These are phyloP conservation scores for Helleia helle DNA, from an alignment of 2,888 invertebrate genomes.

Conservation along the genomic window DNA sequence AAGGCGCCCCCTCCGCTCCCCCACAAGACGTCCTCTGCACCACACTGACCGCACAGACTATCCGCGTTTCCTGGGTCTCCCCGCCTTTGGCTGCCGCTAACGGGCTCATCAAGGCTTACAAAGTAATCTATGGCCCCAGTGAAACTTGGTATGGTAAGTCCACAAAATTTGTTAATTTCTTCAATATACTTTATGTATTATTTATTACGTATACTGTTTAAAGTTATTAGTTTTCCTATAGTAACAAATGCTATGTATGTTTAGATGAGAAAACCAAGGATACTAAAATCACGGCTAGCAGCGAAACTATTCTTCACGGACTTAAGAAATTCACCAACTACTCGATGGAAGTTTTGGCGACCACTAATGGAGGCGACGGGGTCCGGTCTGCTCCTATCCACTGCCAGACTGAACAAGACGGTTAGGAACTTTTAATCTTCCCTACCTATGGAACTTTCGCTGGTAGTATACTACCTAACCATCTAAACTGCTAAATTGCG, in stretches of 20 bases:
- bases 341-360: slow-evolving; percentile 96
- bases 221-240: too few species aligned
- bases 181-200: too few species aligned
- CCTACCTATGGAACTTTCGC: too few species aligned
- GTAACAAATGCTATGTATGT: too few species aligned
- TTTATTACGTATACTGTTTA: too few species aligned
- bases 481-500: too few species aligned
- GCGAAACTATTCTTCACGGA: slow-evolving; percentile 94
- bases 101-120: slow-evolving; percentile 96
- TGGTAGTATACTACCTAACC: too few species aligned
- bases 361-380: slow-evolving; percentile 95
- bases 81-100: slow-evolving; percentile 94
- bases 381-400: slow-evolving; percentile 90
- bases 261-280: slow-evolving; percentile 92
- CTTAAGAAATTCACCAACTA: slow-evolving; percentile 97
- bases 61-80: slow-evolving; percentile 95
- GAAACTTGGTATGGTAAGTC: slow-evolving; percentile 94
- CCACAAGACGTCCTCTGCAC: slow-evolving; percentile 95
- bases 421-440: slow-evolving; percentile 61
- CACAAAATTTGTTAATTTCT: too few species aligned
- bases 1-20: slow-evolving; percentile 93
- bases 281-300: slow-evolving; percentile 92
- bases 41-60: slow-evolving; percentile 93
- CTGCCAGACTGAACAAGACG: slow-evolving; percentile 96
- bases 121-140: slow-evolving; percentile 92